Evolutionary conservation across 1,140 invertebrate species (phyloP), one percentile per base, ranked within the genome.

Genomic region (Bombus vancouverensis): DNA sequence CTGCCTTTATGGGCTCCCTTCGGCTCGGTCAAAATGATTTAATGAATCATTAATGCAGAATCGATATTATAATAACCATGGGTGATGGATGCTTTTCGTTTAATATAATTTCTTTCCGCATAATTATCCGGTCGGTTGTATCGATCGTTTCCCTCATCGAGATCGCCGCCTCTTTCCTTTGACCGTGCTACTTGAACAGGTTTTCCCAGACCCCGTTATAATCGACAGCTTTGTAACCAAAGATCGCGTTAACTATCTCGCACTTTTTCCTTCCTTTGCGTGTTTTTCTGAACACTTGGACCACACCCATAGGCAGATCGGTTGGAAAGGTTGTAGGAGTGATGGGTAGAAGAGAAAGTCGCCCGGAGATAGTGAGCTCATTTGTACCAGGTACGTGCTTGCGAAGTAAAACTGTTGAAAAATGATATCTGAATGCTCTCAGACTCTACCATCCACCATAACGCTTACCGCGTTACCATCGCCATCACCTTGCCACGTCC

Each of bases 381-480:
- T 93, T 93, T 93, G 90, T 93, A 91, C 87, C 85, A 81, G 83
- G 73, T 76, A 92, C 89, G 89, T 89, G 88, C 85, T 86, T 87
- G 87, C 73, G 70, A 90, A 90, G 88, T 92, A 90, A 90, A 92
- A 93, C 90, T 87, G 91, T 89, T 93, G 91, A 94, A 93, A 93
- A 93, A 93, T 93, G 91, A 93, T 93, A 92, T 90, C 84, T 85
- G 87, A 90, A 92, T 85, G 74, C 82, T 73, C 73, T 65, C 83
- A 85, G 85, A 81, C 81, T 82, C 57, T 72, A 74, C 39, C 74
- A 73, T 75, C 78, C 83, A 83, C 81, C 86, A 85, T 87, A 87
- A 87, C 76, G 87, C 74, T 72, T 57, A 59, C 70, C 57, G 62
- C 71, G 75, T 86, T 81, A 88, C 78, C 74, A 78, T 88, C 53